phyloP scores from a whole-genome alignment of 2,113 vertebrate genomes.

The Microcebus lehilahytsara region DNA sequence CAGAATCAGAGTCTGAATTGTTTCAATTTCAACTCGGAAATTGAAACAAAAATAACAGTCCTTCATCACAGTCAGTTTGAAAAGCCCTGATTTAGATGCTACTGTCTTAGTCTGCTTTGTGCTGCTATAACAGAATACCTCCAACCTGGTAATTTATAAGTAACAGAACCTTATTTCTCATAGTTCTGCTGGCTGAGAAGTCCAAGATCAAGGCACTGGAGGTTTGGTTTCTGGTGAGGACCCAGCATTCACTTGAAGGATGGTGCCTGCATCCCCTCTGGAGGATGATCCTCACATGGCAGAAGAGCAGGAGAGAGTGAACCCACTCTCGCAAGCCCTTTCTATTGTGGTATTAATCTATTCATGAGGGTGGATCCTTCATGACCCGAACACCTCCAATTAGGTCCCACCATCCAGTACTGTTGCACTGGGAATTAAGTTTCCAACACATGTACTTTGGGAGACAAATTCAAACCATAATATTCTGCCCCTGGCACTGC shows the following conservation, averaged over 20 bases:
- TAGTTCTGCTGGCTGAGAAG: not conserved
- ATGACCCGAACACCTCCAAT: not conserved
- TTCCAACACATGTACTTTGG: not conserved
- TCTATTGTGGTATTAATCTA: not conserved
- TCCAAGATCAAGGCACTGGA: not conserved
- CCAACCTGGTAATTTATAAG: not conserved
- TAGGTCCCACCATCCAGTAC: not conserved
- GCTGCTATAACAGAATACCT: not conserved
- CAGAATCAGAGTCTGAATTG: too few species aligned
- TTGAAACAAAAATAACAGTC: not conserved
- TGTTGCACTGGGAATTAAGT: not conserved
- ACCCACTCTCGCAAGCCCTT: not conserved
- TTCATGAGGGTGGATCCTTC: not conserved
- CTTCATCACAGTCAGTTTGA: not conserved
- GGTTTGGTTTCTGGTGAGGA: not conserved
- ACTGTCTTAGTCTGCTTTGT: not conserved
- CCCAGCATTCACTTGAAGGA: not conserved
- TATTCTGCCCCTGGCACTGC: too few species aligned
- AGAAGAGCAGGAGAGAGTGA: not conserved
- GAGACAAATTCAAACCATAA: too few species aligned
- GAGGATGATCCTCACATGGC: not conserved
- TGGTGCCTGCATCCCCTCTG: not conserved
- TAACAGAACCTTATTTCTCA: not conserved
- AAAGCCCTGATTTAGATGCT: not conserved
- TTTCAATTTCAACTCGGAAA: not conserved